phyloP scores from a whole-genome alignment of 2,888 invertebrate genomes.

The Oxytorus armatus region DNA sequence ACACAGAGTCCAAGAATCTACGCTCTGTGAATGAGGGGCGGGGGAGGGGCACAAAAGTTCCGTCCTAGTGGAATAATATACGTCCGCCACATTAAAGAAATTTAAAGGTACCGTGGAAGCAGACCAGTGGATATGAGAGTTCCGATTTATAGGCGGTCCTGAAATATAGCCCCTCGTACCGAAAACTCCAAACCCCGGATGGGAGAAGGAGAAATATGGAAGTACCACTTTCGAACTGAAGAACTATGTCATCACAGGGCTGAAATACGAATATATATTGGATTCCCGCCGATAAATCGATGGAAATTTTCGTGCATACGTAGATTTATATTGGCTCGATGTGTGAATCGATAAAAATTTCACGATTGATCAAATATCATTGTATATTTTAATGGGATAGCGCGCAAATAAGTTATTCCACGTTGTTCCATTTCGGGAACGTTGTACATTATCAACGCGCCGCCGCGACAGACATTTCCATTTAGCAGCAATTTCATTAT shows the following conservation, averaged over 20 bases:
- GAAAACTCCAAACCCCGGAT: no score
- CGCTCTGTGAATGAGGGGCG: no score
- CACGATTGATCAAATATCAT: constrained; percentile 26
- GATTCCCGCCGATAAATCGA: constrained; percentile 6
- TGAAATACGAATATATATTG: constrained; percentile 38
- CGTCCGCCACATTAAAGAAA: constrained; percentile 79
- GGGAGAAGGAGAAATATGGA: constrained; percentile 14
- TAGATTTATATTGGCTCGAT: constrained; percentile 31
- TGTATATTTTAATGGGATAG: no score
- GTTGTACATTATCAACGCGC: no score
- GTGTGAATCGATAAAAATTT: constrained; percentile 26
- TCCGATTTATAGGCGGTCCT: constrained; percentile 75
- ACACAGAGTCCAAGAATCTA: constrained; percentile 47
- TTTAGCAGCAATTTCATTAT: no score
- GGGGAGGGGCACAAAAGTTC: constrained; percentile 73
- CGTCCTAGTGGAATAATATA: constrained; percentile 75
- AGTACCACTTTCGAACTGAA: constrained; percentile 50
- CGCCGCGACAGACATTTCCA: no score
- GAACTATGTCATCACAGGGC: constrained; percentile 54
- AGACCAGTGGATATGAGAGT: constrained; percentile 79
- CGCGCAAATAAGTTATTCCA: no score
- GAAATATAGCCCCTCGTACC: constrained; percentile 73
- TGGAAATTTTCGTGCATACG: constrained; percentile 9
- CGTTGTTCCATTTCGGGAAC: no score
- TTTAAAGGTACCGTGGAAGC: constrained; percentile 75